Evolutionary conservation across 2,113 vertebrate species (phyloP).

Genomic region (Dermatemys mawii): DNA sequence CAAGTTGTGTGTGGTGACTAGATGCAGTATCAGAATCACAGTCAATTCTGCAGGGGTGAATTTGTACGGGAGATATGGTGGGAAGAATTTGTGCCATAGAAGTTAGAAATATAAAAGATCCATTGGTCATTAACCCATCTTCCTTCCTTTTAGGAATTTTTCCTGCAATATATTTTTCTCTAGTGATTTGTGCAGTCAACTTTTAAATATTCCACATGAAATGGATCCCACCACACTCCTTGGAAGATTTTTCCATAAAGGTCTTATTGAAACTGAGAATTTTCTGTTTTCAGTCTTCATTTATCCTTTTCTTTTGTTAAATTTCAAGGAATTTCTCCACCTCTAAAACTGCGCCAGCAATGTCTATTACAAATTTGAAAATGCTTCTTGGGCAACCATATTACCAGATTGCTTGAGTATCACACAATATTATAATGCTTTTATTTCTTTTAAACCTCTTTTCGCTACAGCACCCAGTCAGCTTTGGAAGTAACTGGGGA

Average conservation of each 20-base stretch:
- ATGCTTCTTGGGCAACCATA: background rate
- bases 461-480: background rate
- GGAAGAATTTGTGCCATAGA: background rate
- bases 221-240: background rate
- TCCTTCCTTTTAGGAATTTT: background rate
- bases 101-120: accelerated
- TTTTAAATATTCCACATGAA: background rate
- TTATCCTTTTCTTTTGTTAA: background rate
- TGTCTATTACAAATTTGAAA: background rate
- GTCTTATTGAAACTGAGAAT: background rate
- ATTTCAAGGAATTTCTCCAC: background rate
- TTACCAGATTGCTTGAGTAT: background rate
- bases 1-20: background rate
- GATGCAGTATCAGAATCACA: background rate
- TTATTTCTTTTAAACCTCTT: background rate
- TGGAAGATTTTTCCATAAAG: background rate
- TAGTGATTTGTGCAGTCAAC: background rate
- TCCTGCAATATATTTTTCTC: background rate
- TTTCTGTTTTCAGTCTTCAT: accelerated
- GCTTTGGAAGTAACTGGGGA: background rate
- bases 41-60: background rate
- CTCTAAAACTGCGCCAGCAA: background rate
- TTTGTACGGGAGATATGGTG: background rate
- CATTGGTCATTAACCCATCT: background rate
- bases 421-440: background rate